Evolutionary conservation across 2,113 vertebrate species (phyloP).

Genomic region (Hippocampus zosterae): DNA sequence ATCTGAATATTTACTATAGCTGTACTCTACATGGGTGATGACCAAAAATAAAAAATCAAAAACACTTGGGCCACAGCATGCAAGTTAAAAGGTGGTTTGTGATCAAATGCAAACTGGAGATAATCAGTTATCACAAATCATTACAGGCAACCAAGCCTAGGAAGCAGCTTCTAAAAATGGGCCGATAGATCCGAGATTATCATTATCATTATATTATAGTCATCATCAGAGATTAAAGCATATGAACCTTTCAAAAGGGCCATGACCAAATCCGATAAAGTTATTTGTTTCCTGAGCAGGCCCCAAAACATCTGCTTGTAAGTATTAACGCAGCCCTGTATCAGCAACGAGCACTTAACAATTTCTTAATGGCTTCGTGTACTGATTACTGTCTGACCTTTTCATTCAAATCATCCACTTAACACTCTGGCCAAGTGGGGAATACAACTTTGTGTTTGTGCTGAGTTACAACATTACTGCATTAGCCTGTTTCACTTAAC

Average conservation of each 20-base stretch:
- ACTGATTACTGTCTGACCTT: neutral
- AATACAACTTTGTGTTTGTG: neutral
- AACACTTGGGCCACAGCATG: too few relatives aligned
- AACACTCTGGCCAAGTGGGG: neutral
- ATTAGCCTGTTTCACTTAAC: neutral
- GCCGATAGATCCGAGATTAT: slow-evolving; percentile 14
- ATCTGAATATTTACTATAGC: neutral
- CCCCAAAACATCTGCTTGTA: neutral
- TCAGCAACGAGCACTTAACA: neutral
- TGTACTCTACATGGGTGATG: neutral
- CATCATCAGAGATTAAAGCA: neutral
- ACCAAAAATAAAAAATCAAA: neutral
- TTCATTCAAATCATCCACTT: neutral
- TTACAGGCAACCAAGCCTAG: slow-evolving; percentile 42
- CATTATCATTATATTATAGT: too few relatives aligned
- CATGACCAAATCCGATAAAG: neutral
- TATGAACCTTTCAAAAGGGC: neutral
- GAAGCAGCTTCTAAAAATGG: slow-evolving; percentile 2
- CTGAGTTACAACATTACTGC: too few relatives aligned
- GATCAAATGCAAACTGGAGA: neutral
- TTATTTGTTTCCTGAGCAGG: neutral
- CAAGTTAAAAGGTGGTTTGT: neutral
- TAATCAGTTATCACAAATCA: slow-evolving; percentile 22
- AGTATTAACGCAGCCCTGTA: neutral
- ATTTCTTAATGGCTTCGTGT: neutral